Percentiles rank a stretch among this genome's conserved stretches.
These are phyloP conservation scores for Psix sp. DNA, from an alignment of 1,140 invertebrate genomes.

Conservation along the genomic window DNA sequence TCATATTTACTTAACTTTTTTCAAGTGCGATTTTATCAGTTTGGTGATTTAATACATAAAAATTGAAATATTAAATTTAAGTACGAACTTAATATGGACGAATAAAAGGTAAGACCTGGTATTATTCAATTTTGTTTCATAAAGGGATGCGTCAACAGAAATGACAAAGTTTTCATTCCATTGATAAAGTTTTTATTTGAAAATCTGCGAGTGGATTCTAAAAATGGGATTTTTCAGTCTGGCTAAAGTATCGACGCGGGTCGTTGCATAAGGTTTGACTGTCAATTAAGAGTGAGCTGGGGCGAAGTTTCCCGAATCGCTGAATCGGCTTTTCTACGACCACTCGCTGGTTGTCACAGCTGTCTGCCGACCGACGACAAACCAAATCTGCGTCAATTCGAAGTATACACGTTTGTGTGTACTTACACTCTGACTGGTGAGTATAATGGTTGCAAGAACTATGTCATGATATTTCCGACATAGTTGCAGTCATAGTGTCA, in stretches of 20 bases:
- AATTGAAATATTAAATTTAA: no score
- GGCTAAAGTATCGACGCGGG: slow-evolving; percentile 40
- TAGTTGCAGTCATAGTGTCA: slow-evolving; percentile 26
- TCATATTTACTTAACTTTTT: no score
- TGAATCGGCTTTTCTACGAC: slow-evolving; percentile 64
- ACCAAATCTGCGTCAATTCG: slow-evolving; percentile 57
- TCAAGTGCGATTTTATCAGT: no score
- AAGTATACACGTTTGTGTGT: slow-evolving; percentile 40
- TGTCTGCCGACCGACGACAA: slow-evolving; percentile 54
- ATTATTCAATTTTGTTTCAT: no score
- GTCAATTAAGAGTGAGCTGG: slow-evolving; percentile 64
- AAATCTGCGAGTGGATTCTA: background rate
- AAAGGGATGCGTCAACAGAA: no score
- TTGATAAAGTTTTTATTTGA: no score
- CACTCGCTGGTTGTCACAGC: slow-evolving; percentile 61
- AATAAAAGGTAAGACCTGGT: no score
- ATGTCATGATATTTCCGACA: slow-evolving; percentile 36
- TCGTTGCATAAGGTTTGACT: slow-evolving; percentile 58
- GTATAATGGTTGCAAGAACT: slow-evolving; percentile 38
- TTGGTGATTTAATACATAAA: no score
- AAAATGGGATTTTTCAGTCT: slow-evolving; percentile 12
- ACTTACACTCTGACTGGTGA: slow-evolving; percentile 50
- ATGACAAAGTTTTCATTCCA: no score
- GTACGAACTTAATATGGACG: no score
- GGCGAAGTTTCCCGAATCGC: slow-evolving; percentile 60